Evolutionary conservation across 2,113 vertebrate genomes (phyloP).

Genomic region (Periophthalmus modestus): DNA sequence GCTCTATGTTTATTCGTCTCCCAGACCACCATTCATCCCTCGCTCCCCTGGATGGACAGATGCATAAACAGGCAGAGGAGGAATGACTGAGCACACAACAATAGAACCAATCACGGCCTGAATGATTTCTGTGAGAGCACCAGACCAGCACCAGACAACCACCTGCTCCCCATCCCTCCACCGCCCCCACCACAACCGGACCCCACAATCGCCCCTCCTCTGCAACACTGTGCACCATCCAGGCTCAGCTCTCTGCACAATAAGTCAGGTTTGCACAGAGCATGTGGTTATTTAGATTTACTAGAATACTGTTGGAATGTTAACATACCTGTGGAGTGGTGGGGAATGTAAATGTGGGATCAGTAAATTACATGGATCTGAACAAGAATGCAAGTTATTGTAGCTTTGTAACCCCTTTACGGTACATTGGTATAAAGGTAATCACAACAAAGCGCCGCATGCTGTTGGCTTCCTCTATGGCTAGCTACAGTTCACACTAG

Average conservation of each 20-base stretch:
- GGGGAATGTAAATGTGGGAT: background rate
- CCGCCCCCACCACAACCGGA: too few species aligned
- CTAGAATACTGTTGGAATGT: too few species aligned
- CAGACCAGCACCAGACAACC: slow-evolving; percentile 48
- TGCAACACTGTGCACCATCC: too few species aligned
- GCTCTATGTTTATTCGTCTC: slow-evolving; percentile 24
- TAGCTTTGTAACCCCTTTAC: too few species aligned
- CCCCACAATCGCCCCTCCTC: too few species aligned
- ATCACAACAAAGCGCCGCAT: too few species aligned
- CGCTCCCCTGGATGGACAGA: slow-evolving; percentile 37
- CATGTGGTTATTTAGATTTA: too few species aligned
- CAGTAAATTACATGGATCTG: background rate
- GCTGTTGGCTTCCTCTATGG: too few species aligned
- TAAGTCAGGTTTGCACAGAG: background rate
- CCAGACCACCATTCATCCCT: slow-evolving; percentile 29
- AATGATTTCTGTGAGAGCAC: slow-evolving; percentile 51
- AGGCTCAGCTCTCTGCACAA: too few species aligned
- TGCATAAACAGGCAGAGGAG: slow-evolving; percentile 41
- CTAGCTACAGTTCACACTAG: too few species aligned
- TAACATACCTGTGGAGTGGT: background rate
- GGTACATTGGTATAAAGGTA: too few species aligned
- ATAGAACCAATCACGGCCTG: slow-evolving; percentile 58
- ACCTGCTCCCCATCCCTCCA: slow-evolving; percentile 37
- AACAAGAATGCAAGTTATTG: background rate
- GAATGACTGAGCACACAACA: slow-evolving; percentile 35